Evolutionary conservation across 1,140 invertebrate genomes (phyloP), one percentile per base, ranked within the genome.

Genomic region (Drosophila pandora): DNA sequence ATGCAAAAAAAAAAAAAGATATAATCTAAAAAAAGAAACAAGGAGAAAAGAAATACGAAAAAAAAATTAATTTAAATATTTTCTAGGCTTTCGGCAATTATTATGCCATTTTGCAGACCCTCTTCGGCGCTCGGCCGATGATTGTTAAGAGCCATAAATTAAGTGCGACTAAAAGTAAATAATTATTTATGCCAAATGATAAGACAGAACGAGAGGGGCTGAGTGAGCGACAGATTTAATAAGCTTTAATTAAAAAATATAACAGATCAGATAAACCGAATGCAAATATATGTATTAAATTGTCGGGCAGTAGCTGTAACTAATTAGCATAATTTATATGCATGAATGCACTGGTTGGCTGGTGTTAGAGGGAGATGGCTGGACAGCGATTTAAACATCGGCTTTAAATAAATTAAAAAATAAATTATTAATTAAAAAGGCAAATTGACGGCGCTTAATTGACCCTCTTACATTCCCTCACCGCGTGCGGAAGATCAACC

Each of bases 321-420:
- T 82, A 87, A 88, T 87, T 87, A 87, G 60, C 82, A 88, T 87
- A 76, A 88, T 87, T 88, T 65, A 74, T 79, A 79, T 79, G 83
- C 83, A 78, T 63, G 77, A 81, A 67, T 77, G 73, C 62, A 41
- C 72, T 22, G 60, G 43, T 13, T 41, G 39, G 64, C 9, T 37
- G 10, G 6, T 12, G 6, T 22, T 37, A 32, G 13, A 23, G 50
- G 9, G 28, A 21, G 50, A 49, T 32, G 34, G 47, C 17, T 21
- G 34, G 39, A 49, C 17, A 43, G 37, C 48, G 63, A 58, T 70
- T 79, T 49, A 13, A 79, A 25, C 50, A 48, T 64, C 75, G 63
- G 80, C 71, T 83, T 83, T 81, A 78, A 87, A 85, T 87, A 81
- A 85, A 81, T 81, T 73, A 80, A 43, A 43, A 87, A 75, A 82